phyloP scores from a whole-genome alignment of 1,140 invertebrate species.

The Trachymyrmex septentrionalis region DNA sequence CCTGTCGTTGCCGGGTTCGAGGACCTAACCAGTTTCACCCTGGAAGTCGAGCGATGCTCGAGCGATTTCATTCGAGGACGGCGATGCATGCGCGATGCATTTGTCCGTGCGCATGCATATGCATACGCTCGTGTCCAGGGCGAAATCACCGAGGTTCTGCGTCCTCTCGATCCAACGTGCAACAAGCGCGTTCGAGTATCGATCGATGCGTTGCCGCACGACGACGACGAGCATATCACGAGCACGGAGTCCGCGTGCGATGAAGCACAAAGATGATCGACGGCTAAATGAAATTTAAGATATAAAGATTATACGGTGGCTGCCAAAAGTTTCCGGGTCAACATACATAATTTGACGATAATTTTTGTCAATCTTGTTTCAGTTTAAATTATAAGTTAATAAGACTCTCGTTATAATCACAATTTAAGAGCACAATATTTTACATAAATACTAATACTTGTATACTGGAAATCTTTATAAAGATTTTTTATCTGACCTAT shows the following conservation, averaged over 20 bases:
- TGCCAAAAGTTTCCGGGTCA: too few species aligned
- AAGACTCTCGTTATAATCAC: too few species aligned
- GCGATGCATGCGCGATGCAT: conserved; percentile 27
- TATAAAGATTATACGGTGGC: not conserved
- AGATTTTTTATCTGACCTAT: too few species aligned
- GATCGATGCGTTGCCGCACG: conserved; percentile 30
- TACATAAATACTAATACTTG: too few species aligned
- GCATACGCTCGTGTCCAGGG: conserved; percentile 51
- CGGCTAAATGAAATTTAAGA: not conserved
- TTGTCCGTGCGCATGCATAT: conserved; percentile 51
- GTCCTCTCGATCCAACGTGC: conserved; percentile 45
- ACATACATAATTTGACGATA: too few species aligned
- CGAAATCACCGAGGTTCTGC: conserved; percentile 29
- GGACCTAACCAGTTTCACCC: conserved; percentile 34
- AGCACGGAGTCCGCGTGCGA: conserved; percentile 26
- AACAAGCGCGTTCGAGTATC: conserved; percentile 46
- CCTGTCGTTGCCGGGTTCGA: conserved; percentile 16
- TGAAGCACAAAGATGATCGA: not conserved
- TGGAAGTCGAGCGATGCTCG: conserved; percentile 15
- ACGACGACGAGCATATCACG: conserved; percentile 20
- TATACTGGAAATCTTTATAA: too few species aligned
- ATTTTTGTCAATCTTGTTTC: not conserved
- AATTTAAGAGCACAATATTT: too few species aligned
- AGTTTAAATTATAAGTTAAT: too few species aligned
- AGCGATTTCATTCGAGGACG: conserved; percentile 21